Percentiles rank a stretch among this genome's conserved stretches.
These are phyloP conservation scores for Choloepus didactylus DNA, from an alignment of 2,797 vertebrate species.

Conservation along the genomic window DNA sequence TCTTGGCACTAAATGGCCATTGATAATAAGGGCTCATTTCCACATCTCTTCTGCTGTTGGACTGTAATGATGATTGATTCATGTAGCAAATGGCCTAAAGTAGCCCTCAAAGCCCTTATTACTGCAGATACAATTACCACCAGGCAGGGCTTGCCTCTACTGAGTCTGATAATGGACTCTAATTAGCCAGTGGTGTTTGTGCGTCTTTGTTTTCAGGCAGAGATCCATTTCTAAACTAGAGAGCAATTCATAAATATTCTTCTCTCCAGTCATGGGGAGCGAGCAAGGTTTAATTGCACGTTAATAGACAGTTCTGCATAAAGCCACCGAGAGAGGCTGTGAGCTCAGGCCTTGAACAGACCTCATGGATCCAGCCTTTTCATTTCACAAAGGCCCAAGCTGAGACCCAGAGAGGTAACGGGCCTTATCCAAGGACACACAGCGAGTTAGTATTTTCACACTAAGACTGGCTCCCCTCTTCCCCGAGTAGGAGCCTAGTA, in stretches of 20 bases:
- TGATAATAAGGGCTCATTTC: slow-evolving; percentile 54
- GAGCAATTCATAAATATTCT: slow-evolving; percentile 80
- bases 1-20: slow-evolving; percentile 35
- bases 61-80: slow-evolving; percentile 73
- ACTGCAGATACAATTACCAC: slow-evolving; percentile 68
- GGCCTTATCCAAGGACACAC: slow-evolving; percentile 22
- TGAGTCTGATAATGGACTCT: slow-evolving; percentile 65
- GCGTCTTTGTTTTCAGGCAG: slow-evolving; percentile 66
- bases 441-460: neutral
- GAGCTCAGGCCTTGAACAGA: neutral
- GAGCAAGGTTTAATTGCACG: slow-evolving; percentile 47
- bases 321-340: slow-evolving; percentile 31
- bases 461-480: neutral
- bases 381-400: neutral
- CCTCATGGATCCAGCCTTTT: neutral
- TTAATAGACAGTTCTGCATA: slow-evolving; percentile 52
- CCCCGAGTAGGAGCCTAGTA: neutral
- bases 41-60: neutral
- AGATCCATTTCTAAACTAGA: slow-evolving; percentile 70
- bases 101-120: slow-evolving; percentile 53
- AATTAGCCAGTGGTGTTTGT: slow-evolving; percentile 67
- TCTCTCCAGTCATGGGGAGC: slow-evolving; percentile 11
- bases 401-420: neutral
- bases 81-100: slow-evolving; percentile 65
- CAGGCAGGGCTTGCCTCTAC: slow-evolving; percentile 38